Conservation (phyloP, 1,140 invertebrate genomes). For the Leptestheria dahalacensis region DNA sequence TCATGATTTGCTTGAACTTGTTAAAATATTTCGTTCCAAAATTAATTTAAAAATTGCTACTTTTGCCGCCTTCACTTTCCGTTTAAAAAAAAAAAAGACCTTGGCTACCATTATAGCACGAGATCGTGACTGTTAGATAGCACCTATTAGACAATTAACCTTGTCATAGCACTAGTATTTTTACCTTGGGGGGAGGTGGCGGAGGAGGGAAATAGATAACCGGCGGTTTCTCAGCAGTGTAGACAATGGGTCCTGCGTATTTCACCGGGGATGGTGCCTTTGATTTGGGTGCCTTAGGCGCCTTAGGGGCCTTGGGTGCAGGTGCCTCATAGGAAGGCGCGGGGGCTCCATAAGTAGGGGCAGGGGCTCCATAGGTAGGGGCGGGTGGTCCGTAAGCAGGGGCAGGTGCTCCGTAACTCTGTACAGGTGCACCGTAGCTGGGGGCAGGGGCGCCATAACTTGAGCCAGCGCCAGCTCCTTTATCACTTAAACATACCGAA, state of each 20-base stretch:
- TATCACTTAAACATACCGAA: neutral
- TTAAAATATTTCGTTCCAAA: neutral
- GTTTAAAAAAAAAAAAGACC: too few species aligned
- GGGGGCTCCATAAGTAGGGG: conserved; percentile 15
- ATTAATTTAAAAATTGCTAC: too few species aligned
- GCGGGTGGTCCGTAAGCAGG: conserved; percentile 16
- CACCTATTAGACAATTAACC: too few species aligned
- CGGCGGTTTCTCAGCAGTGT: conserved; percentile 30
- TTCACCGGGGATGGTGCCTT: conserved; percentile 22
- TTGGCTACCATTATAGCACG: too few species aligned
- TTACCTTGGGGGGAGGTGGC: conserved; percentile 21
- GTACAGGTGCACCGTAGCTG: conserved; percentile 3
- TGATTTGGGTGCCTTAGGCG: conserved; percentile 13
- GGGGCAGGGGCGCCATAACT: neutral
- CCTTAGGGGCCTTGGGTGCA: conserved; percentile 13
- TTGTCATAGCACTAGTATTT: too few species aligned
- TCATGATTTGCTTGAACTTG: neutral
- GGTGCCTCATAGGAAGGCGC: neutral
- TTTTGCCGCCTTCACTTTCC: too few species aligned
- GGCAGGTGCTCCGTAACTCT: conserved; percentile 6
- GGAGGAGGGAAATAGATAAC: conserved; percentile 31
- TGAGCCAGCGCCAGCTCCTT: neutral
- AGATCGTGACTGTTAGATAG: too few species aligned
- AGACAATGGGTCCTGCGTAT: conserved; percentile 32
- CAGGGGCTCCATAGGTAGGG: conserved; percentile 13